Evolutionary conservation across 30 jellyfish, hydroid and myxozoan species (phyloP), one percentile per base, ranked within the genome.

Genomic region (Hydra vulgaris): DNA sequence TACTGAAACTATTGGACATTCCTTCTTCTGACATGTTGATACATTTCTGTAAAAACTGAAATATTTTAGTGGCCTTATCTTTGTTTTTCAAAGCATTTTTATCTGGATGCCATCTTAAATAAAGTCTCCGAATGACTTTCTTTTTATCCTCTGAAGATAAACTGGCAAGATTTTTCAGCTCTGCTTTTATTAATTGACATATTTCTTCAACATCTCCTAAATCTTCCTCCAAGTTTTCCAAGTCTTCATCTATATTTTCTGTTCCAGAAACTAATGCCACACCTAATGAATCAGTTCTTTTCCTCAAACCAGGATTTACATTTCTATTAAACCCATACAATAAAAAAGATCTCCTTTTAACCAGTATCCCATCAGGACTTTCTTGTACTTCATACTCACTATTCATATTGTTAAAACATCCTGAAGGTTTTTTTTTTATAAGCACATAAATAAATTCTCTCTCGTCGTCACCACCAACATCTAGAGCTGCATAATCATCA

Each of bases 21-120:
- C 55, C 67, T 40, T 79, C 87, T n/a, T 78, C 67, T 69, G 78
- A n/a, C 21, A 67, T 78, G 7, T 69, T 72, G 0, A 78, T 54
- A 53, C 73, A 84, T 1, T 26, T 53, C 79, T 88, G 96, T 18
- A 88, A 76, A 74, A 27, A 85, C 25, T 83, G 81, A 66, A 88
- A 88, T 19, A 88, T 73, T 52, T 78, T 71, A 18, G 88, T 79
- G 72, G 90, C 86, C 17, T 75, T 19, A 22, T 83, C 90, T 79
- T 88, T 88, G 24, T 53, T 73, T 15, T 66, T 69, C 15, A 82
- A 89, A 17, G 89, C 82, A 70, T 88, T 74, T 81, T 83, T 88
- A 26, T 88, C 95, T 3, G 96, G 96, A 80, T 88, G 96, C 96
- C 96, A 88, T 15, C 78, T 76, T 74, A 88, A 77, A 79, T 79